Conservation (phyloP, 2,888 invertebrate species). For the Brachynemurus nebulosus region DNA sequence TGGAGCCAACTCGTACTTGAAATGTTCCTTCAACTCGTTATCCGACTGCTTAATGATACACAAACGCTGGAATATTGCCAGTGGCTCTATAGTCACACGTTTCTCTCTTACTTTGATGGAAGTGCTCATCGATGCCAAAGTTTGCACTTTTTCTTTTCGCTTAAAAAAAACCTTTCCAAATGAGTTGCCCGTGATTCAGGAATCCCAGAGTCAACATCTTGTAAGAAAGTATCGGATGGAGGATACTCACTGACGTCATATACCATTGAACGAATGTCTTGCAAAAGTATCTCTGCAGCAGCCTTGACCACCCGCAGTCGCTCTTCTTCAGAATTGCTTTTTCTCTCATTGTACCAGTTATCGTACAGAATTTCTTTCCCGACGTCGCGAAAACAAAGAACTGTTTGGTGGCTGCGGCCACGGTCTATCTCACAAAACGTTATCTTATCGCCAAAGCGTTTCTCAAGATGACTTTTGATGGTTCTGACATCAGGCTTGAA, state of each 20-base stretch:
- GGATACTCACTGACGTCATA: constrained; percentile 9
- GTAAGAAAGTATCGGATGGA: constrained; percentile 10
- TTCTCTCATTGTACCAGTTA: not conserved
- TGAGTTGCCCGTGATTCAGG: too few relatives aligned
- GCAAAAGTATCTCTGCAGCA: not conserved
- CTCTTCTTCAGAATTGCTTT: not conserved
- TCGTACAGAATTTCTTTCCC: not conserved
- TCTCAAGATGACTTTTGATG: constrained; percentile 23
- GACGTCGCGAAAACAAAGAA: too few relatives aligned
- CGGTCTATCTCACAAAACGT: constrained; percentile 19
- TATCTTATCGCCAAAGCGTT: constrained; percentile 18
- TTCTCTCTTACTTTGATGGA: too few relatives aligned
- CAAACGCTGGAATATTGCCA: too few relatives aligned
- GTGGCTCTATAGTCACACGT: too few relatives aligned
- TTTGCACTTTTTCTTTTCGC: too few relatives aligned
- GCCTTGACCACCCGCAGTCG: not conserved
- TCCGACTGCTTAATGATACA: too few relatives aligned
- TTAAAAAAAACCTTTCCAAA: too few relatives aligned
- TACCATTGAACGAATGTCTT: constrained; percentile 8
- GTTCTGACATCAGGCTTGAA: constrained; percentile 24
- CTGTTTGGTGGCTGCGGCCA: not conserved
- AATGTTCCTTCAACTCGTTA: too few relatives aligned
- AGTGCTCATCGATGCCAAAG: too few relatives aligned
- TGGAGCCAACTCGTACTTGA: too few relatives aligned
- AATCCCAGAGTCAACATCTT: too few relatives aligned